phyloP scores from a whole-genome alignment of 2,797 vertebrate genomes.

The Semotilus atromaculatus region DNA sequence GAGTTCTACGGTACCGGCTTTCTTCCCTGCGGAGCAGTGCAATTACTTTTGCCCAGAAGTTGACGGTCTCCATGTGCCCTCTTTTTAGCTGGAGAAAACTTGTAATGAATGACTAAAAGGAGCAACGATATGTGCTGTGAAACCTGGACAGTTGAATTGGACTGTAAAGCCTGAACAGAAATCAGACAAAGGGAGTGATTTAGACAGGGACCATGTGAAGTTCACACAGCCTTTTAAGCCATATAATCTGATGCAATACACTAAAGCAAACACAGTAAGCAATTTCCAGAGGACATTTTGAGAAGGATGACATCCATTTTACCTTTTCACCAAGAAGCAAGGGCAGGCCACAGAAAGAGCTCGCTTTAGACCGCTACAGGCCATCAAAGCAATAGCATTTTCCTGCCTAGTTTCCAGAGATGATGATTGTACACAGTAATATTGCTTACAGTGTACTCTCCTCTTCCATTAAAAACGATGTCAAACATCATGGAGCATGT shows the following conservation, averaged over 20 bases:
- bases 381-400: slow-evolving; percentile 32
- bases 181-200: slow-evolving; percentile 25
- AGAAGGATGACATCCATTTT: slow-evolving; percentile 44
- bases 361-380: slow-evolving; percentile 8
- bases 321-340: slow-evolving; percentile 23
- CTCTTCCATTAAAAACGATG: slow-evolving; percentile 28
- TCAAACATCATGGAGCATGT: slow-evolving; percentile 11
- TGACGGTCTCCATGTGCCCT: slow-evolving; percentile 39
- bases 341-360: slow-evolving; percentile 25
- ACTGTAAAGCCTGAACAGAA: slow-evolving; percentile 43
- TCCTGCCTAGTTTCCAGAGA: slow-evolving; percentile 17
- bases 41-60: slow-evolving; percentile 37
- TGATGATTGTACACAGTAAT: slow-evolving; percentile 35
- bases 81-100: slow-evolving; percentile 50
- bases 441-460: slow-evolving; percentile 23
- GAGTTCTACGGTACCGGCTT: slow-evolving; percentile 23
- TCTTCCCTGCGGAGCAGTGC: slow-evolving; percentile 22
- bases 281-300: slow-evolving; percentile 38
- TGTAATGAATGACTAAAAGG: slow-evolving; percentile 58
- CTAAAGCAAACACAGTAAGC: slow-evolving; percentile 40
- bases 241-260: slow-evolving; percentile 52
- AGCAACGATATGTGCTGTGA: slow-evolving; percentile 32
- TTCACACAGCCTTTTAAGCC: slow-evolving; percentile 43
- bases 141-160: slow-evolving; percentile 53
- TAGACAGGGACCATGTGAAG: slow-evolving; percentile 27